Evolutionary conservation across 2,797 vertebrate genomes (phyloP).

Genomic region (Mus spretus): DNA sequence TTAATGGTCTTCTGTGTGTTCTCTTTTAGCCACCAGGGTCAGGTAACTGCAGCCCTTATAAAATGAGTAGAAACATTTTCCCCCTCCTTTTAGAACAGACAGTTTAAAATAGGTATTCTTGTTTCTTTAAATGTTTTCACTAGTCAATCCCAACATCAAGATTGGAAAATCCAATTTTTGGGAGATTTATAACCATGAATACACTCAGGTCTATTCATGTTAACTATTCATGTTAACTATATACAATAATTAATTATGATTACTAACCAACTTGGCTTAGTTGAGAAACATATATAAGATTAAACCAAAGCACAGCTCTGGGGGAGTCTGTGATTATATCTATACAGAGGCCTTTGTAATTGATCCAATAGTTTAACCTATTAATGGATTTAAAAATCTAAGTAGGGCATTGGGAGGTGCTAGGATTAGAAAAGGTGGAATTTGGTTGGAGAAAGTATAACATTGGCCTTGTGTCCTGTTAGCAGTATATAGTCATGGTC

Average conservation of each 20-base stretch:
- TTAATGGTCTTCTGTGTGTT: not conserved
- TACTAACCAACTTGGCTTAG: not conserved
- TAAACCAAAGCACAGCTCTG: not conserved
- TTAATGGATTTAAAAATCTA: not conserved
- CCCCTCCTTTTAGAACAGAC: slow-evolving; percentile 33
- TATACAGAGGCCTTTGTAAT: not conserved
- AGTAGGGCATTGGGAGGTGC: not conserved
- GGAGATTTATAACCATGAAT: slow-evolving; percentile 17
- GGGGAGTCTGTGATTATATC: not conserved
- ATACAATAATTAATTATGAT: not conserved
- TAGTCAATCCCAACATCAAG: not conserved
- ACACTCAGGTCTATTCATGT: not conserved
- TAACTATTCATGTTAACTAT: not conserved
- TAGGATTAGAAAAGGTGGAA: not conserved
- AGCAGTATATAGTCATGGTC: not conserved
- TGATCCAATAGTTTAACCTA: not conserved
- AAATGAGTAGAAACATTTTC: slow-evolving; percentile 28
- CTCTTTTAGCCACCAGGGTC: not conserved
- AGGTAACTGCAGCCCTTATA: not conserved
- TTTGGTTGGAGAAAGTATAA: not conserved
- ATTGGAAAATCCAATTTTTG: slow-evolving; percentile 26
- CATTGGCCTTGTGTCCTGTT: not conserved
- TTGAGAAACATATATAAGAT: not conserved
- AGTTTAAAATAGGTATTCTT: slow-evolving; percentile 19
- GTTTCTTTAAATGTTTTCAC: slow-evolving; percentile 56